A percentile compares a stretch with the other conserved stretches of the same genome.
Conservation (phyloP, 2,113 vertebrate genomes). For the Phrynocephalus versicolor region DNA sequence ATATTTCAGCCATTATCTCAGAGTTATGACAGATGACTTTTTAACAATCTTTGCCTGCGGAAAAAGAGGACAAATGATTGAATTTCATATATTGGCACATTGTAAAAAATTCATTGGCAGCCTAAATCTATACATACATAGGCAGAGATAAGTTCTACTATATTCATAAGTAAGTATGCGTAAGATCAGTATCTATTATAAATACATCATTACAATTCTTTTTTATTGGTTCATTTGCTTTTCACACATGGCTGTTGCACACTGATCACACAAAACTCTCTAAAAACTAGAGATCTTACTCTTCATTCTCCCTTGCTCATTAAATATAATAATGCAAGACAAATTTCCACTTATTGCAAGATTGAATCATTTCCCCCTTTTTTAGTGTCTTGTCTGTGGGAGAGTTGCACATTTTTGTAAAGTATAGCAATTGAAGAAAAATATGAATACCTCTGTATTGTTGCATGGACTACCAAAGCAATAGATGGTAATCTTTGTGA, state of each 20-base stretch:
- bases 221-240: background rate
- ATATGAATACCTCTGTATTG: too few relatives aligned
- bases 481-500: too few relatives aligned
- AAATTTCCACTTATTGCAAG: too few relatives aligned
- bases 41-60: background rate
- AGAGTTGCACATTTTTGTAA: too few relatives aligned
- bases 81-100: background rate
- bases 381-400: too few relatives aligned
- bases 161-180: background rate
- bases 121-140: background rate
- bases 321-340: too few relatives aligned
- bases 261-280: background rate
- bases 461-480: too few relatives aligned
- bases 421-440: too few relatives aligned
- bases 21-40: background rate
- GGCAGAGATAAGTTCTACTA: background rate
- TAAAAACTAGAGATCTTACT: too few relatives aligned
- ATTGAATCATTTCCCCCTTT: too few relatives aligned
- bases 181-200: background rate
- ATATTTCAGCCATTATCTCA: background rate
- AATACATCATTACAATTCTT: background rate
- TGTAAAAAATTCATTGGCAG: background rate
- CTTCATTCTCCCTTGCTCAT: too few relatives aligned
- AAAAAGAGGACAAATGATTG: background rate
- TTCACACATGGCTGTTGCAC: background rate